Evolutionary conservation across 2,888 invertebrate genomes (phyloP).

Genomic region (Rugalucina vietnamica): DNA sequence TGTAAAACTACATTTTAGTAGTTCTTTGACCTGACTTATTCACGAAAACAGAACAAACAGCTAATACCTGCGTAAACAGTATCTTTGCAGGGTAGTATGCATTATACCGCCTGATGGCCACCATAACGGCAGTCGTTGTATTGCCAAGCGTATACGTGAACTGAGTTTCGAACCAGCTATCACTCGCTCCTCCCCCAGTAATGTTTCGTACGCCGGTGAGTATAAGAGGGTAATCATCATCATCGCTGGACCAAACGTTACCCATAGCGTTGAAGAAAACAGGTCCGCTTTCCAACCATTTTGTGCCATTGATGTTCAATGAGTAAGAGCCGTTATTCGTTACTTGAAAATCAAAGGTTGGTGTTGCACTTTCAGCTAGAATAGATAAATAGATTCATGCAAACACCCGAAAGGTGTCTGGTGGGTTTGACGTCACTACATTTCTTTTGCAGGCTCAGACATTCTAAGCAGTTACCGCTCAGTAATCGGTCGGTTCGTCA

Average conservation of each 20-base stretch:
- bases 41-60: too few species aligned
- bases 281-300: conserved; percentile 56
- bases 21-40: too few species aligned
- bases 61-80: conserved; percentile 36
- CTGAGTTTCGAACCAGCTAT: conserved; percentile 28
- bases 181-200: background rate
- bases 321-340: conserved; percentile 33
- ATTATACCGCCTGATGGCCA: conserved; percentile 17
- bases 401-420: too few species aligned
- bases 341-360: background rate
- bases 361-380: too few species aligned
- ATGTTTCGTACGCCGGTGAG: background rate
- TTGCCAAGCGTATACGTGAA: conserved; percentile 32
- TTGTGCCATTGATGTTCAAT: conserved; percentile 32
- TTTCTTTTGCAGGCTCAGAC: too few species aligned
- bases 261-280: conserved; percentile 60
- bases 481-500: too few species aligned
- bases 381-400: too few species aligned
- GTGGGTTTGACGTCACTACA: too few species aligned
- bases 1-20: too few species aligned
- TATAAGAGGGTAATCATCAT: conserved; percentile 5
- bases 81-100: background rate
- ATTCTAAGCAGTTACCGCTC: too few species aligned
- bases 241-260: conserved; percentile 39
- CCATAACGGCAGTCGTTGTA: background rate